Conservation (phyloP, 35 echinoderm and acorn worm species). For the Strongylocentrotus purpuratus region DNA sequence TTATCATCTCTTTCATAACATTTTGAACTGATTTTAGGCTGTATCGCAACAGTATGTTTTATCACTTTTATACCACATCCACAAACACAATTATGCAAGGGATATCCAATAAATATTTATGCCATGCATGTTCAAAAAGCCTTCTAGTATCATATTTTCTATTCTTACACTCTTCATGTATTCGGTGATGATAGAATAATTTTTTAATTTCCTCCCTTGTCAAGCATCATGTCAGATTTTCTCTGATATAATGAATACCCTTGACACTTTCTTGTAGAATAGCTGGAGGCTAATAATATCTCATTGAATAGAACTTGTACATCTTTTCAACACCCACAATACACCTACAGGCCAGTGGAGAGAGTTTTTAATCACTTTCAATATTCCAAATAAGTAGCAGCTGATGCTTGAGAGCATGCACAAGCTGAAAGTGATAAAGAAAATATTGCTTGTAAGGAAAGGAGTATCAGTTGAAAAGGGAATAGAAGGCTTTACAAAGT, state of each 20-base stretch:
- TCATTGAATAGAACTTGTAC: not conserved
- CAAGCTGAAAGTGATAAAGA: too few relatives aligned
- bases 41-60: too few relatives aligned
- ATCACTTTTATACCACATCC: too few relatives aligned
- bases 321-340: not conserved
- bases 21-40: too few relatives aligned
- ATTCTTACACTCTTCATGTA: not conserved
- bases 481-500: too few relatives aligned
- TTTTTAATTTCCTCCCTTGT: slow-evolving; percentile 3
- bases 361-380: not conserved
- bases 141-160: not conserved
- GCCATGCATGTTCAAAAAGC: too few relatives aligned
- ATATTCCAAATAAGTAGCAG: not conserved
- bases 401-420: too few relatives aligned
- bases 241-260: not conserved
- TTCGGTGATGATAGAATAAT: not conserved
- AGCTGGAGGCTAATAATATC: not conserved
- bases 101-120: too few relatives aligned
- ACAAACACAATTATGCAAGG: too few relatives aligned
- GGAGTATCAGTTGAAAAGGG: too few relatives aligned
- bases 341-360: not conserved
- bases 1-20: too few relatives aligned
- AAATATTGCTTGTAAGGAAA: too few relatives aligned
- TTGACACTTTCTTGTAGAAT: not conserved
- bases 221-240: not conserved